Evolutionary conservation across 2,113 vertebrate genomes (phyloP).

Genomic region (Macquaria ambigua): DNA sequence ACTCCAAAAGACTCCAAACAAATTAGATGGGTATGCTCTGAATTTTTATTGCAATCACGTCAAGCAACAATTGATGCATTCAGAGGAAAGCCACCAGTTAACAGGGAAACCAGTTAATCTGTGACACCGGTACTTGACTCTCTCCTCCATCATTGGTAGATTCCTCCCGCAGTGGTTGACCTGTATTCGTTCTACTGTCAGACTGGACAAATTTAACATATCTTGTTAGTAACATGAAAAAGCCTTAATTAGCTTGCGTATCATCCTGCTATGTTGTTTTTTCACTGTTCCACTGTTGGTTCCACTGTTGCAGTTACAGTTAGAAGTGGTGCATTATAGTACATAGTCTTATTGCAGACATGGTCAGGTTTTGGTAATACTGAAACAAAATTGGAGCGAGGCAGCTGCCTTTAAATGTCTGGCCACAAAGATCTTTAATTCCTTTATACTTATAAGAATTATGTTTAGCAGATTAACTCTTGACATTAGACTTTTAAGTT

Average conservation of each 20-base stretch:
- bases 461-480: slow-evolving; percentile 10
- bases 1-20: not conserved
- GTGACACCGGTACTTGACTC: slow-evolving; percentile 6
- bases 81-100: not conserved
- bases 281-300: slow-evolving; percentile 1
- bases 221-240: not conserved
- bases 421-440: slow-evolving; percentile 12
- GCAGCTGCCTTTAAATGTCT: slow-evolving; percentile 3
- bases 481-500: slow-evolving; percentile 25
- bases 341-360: not conserved
- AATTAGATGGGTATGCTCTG: not conserved
- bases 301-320: not conserved
- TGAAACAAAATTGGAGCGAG: not conserved
- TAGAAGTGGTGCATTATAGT: not conserved
- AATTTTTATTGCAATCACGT: not conserved
- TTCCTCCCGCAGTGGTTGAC: not conserved
- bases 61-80: slow-evolving; percentile 2
- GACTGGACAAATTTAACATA: not conserved
- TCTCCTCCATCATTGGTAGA: slow-evolving; percentile 7
- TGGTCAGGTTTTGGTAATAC: not conserved
- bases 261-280: not conserved
- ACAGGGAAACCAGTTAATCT: slow-evolving; percentile 4
- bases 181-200: slow-evolving; percentile 2
- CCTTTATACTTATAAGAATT: slow-evolving; percentile 1
- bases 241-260: not conserved